Evolutionary conservation across 2,113 vertebrate species (phyloP).

Genomic region (Phaetusa simplex): DNA sequence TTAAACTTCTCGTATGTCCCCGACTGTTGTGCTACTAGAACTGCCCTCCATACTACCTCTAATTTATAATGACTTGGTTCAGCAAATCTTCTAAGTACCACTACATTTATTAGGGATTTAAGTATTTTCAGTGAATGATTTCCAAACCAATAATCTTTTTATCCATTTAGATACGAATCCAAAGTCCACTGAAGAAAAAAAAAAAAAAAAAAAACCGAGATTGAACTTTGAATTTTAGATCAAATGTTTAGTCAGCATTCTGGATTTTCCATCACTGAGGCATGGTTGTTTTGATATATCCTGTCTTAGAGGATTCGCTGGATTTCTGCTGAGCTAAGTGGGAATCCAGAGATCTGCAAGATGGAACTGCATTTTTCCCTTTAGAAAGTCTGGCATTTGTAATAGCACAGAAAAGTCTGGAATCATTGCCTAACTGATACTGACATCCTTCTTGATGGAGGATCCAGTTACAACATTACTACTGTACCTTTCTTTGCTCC

Average conservation of each 20-base stretch:
- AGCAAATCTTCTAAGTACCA: neutral
- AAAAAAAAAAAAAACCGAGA: neutral
- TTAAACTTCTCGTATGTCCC: neutral
- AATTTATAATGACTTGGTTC: neutral
- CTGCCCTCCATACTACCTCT: neutral
- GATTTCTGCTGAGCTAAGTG: conserved; percentile 3
- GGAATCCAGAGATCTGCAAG: neutral
- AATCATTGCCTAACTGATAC: neutral
- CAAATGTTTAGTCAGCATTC: conserved; percentile 27
- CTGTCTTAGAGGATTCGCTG: neutral
- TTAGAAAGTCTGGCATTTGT: neutral
- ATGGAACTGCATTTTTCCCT: neutral
- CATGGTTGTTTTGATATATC: neutral
- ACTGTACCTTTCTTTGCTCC: neutral
- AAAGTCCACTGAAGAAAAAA: conserved; percentile 12
- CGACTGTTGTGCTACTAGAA: neutral
- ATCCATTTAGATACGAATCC: neutral
- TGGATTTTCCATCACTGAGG: neutral
- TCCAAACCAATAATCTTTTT: neutral
- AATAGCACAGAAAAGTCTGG: neutral
- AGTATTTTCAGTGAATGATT: neutral
- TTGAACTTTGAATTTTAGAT: conserved; percentile 48
- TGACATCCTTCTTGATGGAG: neutral
- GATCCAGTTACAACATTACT: neutral
- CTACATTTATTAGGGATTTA: neutral